phyloP scores from a whole-genome alignment of 2,888 invertebrate species.

The Cordilura impudica region DNA sequence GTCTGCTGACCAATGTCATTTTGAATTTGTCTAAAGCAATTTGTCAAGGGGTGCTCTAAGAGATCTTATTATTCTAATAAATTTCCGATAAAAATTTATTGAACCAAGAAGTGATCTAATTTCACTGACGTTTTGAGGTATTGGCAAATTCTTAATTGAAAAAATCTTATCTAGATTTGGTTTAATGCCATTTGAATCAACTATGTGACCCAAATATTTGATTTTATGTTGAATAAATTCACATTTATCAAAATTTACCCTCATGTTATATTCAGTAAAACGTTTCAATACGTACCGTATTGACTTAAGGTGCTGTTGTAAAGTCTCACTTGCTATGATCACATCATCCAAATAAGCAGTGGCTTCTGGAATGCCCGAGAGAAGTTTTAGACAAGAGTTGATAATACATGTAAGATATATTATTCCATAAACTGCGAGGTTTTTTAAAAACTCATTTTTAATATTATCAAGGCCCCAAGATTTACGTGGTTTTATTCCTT shows the following conservation, averaged over 20 bases:
- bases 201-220: conserved; percentile 47
- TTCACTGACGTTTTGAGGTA: conserved; percentile 33
- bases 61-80: conserved; percentile 26
- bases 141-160: conserved; percentile 37
- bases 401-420: no score
- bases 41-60: conserved; percentile 49
- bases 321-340: no score
- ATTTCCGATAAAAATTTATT: conserved; percentile 59
- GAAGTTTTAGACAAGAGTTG: no score
- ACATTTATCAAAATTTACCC: conserved; percentile 45
- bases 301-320: no score
- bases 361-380: no score
- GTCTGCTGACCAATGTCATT: conserved; percentile 52
- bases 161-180: conserved; percentile 39
- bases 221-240: conserved; percentile 41
- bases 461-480: no score
- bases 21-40: conserved; percentile 31
- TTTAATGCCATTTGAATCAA: conserved; percentile 25
- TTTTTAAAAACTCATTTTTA: no score
- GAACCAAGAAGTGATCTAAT: conserved; percentile 52
- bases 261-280: no score
- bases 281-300: no score
- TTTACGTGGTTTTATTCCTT: no score
- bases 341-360: no score
- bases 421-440: no score